Percentiles rank a stretch among this genome's conserved stretches.
Evolutionary conservation across 2,797 vertebrate genomes (phyloP).

Genomic region (Pantherophis vulpinus): DNA sequence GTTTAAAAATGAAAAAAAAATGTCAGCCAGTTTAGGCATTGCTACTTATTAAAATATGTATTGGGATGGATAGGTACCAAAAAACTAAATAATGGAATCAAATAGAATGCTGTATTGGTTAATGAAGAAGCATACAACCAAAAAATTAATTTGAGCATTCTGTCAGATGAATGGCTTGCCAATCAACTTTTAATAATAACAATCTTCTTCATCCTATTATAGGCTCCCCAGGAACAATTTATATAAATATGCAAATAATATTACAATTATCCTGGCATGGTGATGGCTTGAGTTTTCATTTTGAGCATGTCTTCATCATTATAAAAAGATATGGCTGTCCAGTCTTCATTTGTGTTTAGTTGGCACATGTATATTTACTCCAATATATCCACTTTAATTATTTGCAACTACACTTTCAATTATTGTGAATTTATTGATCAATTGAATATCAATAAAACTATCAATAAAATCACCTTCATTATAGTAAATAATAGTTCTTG

Average conservation of each 20-base stretch:
- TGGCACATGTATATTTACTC: not conserved
- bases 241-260: not conserved
- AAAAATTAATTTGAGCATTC: not conserved
- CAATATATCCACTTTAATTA: not conserved
- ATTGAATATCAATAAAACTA: not conserved
- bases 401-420: not conserved
- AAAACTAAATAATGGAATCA: not conserved
- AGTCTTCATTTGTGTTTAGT: not conserved
- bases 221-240: not conserved
- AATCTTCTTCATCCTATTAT: not conserved
- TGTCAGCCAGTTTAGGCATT: not conserved
- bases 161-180: not conserved
- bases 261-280: not conserved
- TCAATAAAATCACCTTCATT: not conserved
- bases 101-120: not conserved
- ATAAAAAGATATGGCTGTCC: not conserved
- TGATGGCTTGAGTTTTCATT: not conserved
- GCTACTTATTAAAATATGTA: not conserved
- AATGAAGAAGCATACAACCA: not conserved
- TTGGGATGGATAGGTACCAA: not conserved
- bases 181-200: not conserved
- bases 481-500: not conserved
- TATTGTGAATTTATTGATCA: not conserved
- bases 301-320: not conserved
- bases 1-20: not conserved